Conservation (phyloP, 2,888 invertebrate genomes). For the Sphaerophoria taeniata region DNA sequence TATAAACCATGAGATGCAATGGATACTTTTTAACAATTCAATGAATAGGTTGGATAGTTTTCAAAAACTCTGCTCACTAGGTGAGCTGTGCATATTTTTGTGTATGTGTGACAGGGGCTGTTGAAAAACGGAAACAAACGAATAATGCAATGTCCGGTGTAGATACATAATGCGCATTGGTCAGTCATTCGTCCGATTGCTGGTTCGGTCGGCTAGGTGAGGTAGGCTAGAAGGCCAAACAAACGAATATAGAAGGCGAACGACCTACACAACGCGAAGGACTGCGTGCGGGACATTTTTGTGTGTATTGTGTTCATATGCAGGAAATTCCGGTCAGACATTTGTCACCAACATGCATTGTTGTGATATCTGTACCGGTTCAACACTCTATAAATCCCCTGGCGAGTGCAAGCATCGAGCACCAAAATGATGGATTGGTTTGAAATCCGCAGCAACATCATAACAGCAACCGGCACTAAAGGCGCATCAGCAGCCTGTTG, state of each 20-base stretch:
- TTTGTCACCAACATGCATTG: constrained; percentile 46
- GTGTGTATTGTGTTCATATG: constrained; percentile 40
- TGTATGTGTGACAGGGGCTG: constrained; percentile 25
- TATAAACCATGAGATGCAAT: constrained; percentile 1
- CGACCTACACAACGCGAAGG: neutral
- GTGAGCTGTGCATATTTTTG: constrained; percentile 14
- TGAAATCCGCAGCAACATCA: constrained; percentile 14
- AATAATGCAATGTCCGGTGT: constrained; percentile 70
- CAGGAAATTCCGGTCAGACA: constrained; percentile 45
- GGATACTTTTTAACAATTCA: constrained; percentile 55
- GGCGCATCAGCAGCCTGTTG: constrained; percentile 20
- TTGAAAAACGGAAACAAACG: constrained; percentile 64
- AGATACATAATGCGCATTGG: constrained; percentile 54
- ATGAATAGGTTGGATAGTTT: constrained; percentile 69
- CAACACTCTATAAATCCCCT: constrained; percentile 43
- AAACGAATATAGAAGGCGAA: neutral
- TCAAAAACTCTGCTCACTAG: constrained; percentile 36
- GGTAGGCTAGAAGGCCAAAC: neutral
- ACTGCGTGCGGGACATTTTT: constrained; percentile 1
- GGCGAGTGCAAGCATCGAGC: neutral
- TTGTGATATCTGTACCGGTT: constrained; percentile 39
- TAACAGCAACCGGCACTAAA: too few species aligned
- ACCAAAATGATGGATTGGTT: constrained; percentile 31
- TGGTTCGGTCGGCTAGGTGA: too few species aligned
- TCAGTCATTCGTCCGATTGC: too few species aligned